Percentiles rank a stretch among this genome's conserved stretches.
Conservation (phyloP, 2,888 invertebrate genomes). For the Tridacna gigas region DNA sequence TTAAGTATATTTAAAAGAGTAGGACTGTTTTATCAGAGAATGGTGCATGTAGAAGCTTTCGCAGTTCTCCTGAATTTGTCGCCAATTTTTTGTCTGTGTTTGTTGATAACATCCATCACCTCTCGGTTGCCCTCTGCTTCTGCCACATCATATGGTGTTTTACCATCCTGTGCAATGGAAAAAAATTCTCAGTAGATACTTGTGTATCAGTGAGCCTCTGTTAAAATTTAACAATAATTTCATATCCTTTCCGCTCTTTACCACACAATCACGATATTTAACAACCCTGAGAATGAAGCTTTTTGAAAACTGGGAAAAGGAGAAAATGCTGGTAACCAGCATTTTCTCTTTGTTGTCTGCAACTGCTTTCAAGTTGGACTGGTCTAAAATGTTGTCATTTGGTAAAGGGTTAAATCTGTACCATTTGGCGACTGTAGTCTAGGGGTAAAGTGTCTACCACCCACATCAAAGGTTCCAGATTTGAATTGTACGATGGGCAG, state of each 20-base stretch:
- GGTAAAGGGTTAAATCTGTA: too few relatives aligned
- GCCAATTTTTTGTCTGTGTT: conserved; percentile 45
- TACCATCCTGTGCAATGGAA: conserved; percentile 37
- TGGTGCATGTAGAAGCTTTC: conserved; percentile 55
- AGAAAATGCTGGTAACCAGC: not conserved
- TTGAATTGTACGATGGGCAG: too few relatives aligned
- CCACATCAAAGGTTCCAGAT: too few relatives aligned
- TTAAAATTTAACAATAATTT: too few relatives aligned
- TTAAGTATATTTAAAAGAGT: not conserved
- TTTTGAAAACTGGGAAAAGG: not conserved
- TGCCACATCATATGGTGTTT: conserved; percentile 59
- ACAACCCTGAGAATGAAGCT: not conserved
- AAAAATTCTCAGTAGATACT: not conserved
- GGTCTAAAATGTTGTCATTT: too few relatives aligned
- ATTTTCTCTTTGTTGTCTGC: too few relatives aligned
- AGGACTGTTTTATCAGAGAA: conserved; percentile 26
- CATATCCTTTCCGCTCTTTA: not conserved
- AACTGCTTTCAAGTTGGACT: too few relatives aligned
- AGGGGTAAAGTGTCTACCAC: too few relatives aligned
- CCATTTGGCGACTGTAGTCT: too few relatives aligned
- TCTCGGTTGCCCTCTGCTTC: conserved; percentile 55
- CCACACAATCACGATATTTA: not conserved
- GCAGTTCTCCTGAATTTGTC: conserved; percentile 49
- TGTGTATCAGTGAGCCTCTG: too few relatives aligned
- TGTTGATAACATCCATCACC: conserved; percentile 59